Base-by-base conservation (phyloP, 2,797 vertebrate species). In the Antennarius maculatus region DNA sequence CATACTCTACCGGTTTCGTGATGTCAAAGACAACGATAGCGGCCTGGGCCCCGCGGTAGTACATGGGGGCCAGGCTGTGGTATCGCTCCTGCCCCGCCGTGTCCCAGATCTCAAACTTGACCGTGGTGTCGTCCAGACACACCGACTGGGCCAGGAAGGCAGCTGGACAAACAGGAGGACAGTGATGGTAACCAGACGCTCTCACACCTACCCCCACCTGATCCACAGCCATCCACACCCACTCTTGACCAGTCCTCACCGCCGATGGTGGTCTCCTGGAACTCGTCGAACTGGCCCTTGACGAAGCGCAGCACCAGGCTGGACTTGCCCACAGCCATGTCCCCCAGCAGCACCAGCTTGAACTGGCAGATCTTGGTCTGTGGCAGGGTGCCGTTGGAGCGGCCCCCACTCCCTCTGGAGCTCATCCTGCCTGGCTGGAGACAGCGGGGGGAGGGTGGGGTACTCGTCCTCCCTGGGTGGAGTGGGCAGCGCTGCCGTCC, bases 81-180 rank as follows among this genome's bases (percentile, higher is more conserved):
- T 95, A 95, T 23, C 95, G 90, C 88, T 95, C 95, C 62, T 95
- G 95, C 60, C 95, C 95, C 0, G 95, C 95, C 0, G 94, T 95
- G 90, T 95, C 95, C 95, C 95, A 95, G 85, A 95, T 95, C 88
- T 95, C 95, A 88, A 95, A 95, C 92, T 95, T 95, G 64, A 95
- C 95, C 0, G 95, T 95, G 64, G 94, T 95, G 76, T 95, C 94
- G 5, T 95, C 95, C 41, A 95, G 75, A 82, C 94, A 95, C 83
- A 95, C 95, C 0, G 94, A 95, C 92, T 95, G 94, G 31, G 94
- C 94, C 87, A 95, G 82, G 80, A 95, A 95, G 0, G 94, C 95
- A 79, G 95, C 95, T 95, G 80, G 17, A 78, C 7, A 39, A 0
- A 13, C 17, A 34, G 46, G 49, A 42, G 52, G 31, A 51, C 2